Base-by-base conservation (phyloP, 2,113 vertebrate species). In the Phyllostomus hastatus region DNA sequence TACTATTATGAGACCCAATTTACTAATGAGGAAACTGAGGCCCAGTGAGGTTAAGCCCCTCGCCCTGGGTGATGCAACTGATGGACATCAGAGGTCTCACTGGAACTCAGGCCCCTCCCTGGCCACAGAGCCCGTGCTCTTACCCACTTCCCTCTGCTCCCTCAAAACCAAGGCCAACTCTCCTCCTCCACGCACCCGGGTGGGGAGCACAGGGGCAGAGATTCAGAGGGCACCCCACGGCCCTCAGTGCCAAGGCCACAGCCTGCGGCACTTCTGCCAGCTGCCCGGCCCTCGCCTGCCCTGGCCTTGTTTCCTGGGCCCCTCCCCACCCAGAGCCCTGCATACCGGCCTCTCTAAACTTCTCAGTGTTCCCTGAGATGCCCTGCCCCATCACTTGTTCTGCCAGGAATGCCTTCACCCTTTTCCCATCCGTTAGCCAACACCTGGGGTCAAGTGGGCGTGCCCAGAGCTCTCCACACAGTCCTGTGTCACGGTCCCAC, bases 71-170 rank as follows among this genome's bases (percentile, higher is more conserved):
- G 41, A 70, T 5, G 41, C 5, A 61, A 24, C 26, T 1, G 26
- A 59, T 1, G 4, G 1, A n/a, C 0, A 2, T 61, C 41, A 38
- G 52, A 59, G n/a, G 14, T 7, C 15, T 17, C 38, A 57, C 19
- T 61, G 3, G 2, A 46, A 61, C 86, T 64, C 14, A 4, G 90
- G 46, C 5, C 61, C 7, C 54, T 54, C 54, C 54, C 66, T 33
- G 57, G 91, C 50, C 43, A 1, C 0, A 0, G 20, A 54, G 72
- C 9, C 8, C 10, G 16, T 14, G 15, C 43, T 46, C 46, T 57
- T 52, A 19, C 10, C 33, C 38, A 11, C 61, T 41, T 88, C 12
- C 66, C 33, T 5, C 78, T 38, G 31, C 46, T 50, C 46, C 19
- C 57, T 69, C 54, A 35, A 50, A 85, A 61, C 73, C 70, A 50